phyloP scores from a whole-genome alignment of 2,797 vertebrate species.

The Sebastes taczanowskii region DNA sequence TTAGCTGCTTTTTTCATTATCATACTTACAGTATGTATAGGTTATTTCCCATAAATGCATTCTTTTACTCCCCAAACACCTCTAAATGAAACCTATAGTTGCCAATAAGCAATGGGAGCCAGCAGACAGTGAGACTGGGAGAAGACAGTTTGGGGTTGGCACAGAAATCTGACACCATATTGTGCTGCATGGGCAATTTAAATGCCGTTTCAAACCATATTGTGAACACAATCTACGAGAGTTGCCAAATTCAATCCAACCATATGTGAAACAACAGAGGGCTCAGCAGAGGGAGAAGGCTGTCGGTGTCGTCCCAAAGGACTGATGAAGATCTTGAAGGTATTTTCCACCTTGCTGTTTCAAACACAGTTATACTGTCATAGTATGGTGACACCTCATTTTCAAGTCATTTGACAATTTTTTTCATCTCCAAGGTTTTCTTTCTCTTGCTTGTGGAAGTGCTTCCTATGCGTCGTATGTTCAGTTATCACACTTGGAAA shows the following conservation, averaged over 20 bases:
- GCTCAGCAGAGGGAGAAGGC: background rate
- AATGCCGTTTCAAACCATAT: constrained; percentile 33
- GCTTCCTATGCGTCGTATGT: background rate
- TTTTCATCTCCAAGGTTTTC: background rate
- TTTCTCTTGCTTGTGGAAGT: background rate
- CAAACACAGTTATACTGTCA: background rate
- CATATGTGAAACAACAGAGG: constrained; percentile 32
- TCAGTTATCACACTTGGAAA: background rate
- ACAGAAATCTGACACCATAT: constrained; percentile 15
- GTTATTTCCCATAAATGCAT: background rate
- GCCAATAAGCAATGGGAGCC: background rate
- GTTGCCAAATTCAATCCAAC: constrained; percentile 18
- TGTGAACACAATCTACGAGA: constrained; percentile 13
- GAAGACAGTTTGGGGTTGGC: background rate
- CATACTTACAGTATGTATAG: background rate
- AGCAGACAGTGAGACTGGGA: background rate
- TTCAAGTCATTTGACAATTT: background rate
- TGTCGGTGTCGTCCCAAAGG: background rate
- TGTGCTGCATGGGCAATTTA: constrained; percentile 14
- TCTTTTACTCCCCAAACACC: background rate
- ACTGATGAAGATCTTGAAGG: background rate
- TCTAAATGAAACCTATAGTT: background rate
- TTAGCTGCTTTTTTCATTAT: background rate
- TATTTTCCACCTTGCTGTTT: background rate
- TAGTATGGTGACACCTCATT: background rate